phyloP scores from a whole-genome alignment of 2,797 vertebrate genomes.

The Basileuterus tristriatus region DNA sequence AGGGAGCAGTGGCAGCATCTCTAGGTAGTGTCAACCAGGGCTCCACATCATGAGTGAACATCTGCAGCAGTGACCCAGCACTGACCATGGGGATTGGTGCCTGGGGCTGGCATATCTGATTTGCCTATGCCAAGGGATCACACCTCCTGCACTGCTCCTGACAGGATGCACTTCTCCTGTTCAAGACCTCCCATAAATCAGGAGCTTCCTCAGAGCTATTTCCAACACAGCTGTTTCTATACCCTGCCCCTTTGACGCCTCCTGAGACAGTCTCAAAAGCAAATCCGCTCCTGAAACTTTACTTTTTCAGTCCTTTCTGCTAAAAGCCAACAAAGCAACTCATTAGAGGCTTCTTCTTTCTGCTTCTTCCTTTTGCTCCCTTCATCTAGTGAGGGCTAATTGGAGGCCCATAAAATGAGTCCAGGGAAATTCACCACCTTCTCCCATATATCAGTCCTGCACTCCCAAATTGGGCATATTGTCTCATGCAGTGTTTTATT shows the following conservation, averaged over 20 bases:
- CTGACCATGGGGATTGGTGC: rapidly evolving
- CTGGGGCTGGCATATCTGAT: not conserved
- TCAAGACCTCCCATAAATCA: not conserved
- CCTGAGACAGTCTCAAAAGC: not conserved
- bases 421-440: not conserved
- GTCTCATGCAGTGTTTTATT: constrained; percentile 2
- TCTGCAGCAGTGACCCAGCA: not conserved
- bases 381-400: not conserved
- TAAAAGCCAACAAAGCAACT: not conserved
- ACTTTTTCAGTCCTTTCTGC: not conserved
- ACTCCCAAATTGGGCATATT: not conserved
- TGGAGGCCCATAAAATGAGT: not conserved
- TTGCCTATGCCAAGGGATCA: not conserved
- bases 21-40: not conserved
- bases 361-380: not conserved
- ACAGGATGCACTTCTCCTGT: not conserved
- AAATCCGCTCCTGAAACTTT: not conserved
- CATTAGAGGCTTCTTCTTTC: not conserved
- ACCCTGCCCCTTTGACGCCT: not conserved
- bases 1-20: not conserved
- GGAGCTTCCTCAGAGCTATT: not conserved
- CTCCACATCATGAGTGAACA: rapidly evolving
- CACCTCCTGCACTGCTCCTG: not conserved
- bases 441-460: not conserved
- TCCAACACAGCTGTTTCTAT: not conserved